Conservation (phyloP, 1,140 invertebrate species). For the Drosophila takahashii region DNA sequence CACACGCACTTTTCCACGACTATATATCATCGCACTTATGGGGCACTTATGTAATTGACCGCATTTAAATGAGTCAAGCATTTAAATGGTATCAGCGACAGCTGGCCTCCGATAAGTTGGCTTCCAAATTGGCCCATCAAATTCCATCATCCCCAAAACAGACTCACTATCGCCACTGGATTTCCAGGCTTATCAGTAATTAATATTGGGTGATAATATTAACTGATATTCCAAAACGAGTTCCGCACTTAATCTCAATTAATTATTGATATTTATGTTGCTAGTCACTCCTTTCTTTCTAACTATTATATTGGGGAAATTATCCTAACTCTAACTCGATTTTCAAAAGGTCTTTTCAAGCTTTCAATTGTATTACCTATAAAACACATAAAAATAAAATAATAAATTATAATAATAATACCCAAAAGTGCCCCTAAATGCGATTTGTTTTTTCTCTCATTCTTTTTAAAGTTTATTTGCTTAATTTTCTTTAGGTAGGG, state of each 20-base stretch:
- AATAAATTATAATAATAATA: too few species aligned
- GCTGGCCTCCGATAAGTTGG: slow-evolving; percentile 16
- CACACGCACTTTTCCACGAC: slow-evolving; percentile 9
- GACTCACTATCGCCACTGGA: slow-evolving; percentile 17
- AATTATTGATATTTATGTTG: background rate
- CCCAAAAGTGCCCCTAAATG: too few species aligned
- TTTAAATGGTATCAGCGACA: slow-evolving; percentile 29
- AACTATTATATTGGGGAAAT: background rate
- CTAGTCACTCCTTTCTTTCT: too few species aligned
- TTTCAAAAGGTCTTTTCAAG: too few species aligned
- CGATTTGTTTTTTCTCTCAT: too few species aligned
- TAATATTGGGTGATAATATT: slow-evolving; percentile 3
- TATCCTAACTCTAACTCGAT: background rate
- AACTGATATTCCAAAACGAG: slow-evolving; percentile 12
- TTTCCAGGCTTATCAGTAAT: slow-evolving; percentile 35
- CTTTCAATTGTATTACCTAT: too few species aligned
- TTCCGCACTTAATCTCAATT: slow-evolving; percentile 15
- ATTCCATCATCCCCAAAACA: slow-evolving; percentile 2
- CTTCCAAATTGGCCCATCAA: slow-evolving; percentile 4
- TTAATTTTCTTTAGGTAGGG: too few species aligned
- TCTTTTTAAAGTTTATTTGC: too few species aligned
- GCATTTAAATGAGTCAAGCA: slow-evolving; percentile 47
- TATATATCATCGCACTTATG: background rate
- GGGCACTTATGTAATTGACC: slow-evolving; percentile 67
- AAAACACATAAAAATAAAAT: too few species aligned